A percentile compares a stretch with the other conserved stretches of the same genome.
phyloP scores from a whole-genome alignment of 2,888 invertebrate genomes.

The Andrena minutula region DNA sequence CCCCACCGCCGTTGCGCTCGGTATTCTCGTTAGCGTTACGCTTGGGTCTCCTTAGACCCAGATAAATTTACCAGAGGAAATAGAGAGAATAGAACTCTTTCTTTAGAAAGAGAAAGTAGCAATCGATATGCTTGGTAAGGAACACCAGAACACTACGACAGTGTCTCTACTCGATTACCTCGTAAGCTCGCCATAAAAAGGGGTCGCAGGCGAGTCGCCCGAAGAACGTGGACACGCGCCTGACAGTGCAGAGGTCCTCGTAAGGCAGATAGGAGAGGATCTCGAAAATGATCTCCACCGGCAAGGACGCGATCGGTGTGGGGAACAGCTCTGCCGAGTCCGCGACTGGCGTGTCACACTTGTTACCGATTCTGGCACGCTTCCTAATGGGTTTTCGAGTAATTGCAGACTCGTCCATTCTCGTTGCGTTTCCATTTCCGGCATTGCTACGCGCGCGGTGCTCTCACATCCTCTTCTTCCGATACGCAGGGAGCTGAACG shows the following conservation, averaged over 20 bases:
- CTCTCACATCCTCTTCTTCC: constrained; percentile 48
- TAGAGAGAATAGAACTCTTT: too few relatives aligned
- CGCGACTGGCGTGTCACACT: constrained; percentile 24
- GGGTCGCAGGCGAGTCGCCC: constrained; percentile 70
- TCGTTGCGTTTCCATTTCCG: constrained; percentile 64
- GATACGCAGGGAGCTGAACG: neutral
- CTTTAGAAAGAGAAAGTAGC: too few relatives aligned
- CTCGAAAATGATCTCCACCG: constrained; percentile 75
- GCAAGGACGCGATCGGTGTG: constrained; percentile 58
- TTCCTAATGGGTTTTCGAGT: constrained; percentile 50
- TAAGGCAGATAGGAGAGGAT: constrained; percentile 74
- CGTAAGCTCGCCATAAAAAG: constrained; percentile 74
- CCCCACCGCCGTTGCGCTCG: too few relatives aligned
- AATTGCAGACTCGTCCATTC: constrained; percentile 54
- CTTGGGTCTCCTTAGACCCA: too few relatives aligned
- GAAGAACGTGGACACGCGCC: constrained; percentile 73
- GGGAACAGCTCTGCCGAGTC: neutral
- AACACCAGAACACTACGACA: neutral
- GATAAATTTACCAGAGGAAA: too few relatives aligned
- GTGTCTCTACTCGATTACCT: constrained; percentile 64
- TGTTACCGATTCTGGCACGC: constrained; percentile 54
- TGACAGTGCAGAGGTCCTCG: constrained; percentile 70
- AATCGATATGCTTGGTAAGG: too few relatives aligned
- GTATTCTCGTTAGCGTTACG: too few relatives aligned
- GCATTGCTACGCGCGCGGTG: constrained; percentile 14